Percentiles rank a stretch among this genome's conserved stretches.
Evolutionary conservation across 2,113 vertebrate genomes (phyloP).

Genomic region (Sinocyclocheilus anshuiensis): DNA sequence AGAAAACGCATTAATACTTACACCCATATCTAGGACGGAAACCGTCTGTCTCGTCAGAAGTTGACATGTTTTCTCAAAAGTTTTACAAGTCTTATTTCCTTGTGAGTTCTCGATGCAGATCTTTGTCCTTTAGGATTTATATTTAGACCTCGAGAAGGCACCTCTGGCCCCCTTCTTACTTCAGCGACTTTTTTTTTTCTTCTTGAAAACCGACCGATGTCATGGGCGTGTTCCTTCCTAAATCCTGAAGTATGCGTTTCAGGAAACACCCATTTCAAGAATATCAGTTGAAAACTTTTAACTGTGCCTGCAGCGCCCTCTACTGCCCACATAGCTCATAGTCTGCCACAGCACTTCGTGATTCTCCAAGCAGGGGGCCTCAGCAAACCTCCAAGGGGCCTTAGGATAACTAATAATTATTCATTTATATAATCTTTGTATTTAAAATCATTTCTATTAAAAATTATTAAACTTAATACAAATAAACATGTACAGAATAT

Average conservation of each 20-base stretch:
- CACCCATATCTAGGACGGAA: constrained; percentile 78
- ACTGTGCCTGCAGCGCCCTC: constrained; percentile 61
- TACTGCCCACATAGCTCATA: constrained; percentile 49
- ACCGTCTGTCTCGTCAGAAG: constrained; percentile 78
- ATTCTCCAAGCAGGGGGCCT: neutral
- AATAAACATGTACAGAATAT: neutral
- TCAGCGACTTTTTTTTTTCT: constrained; percentile 64
- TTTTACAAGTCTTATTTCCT: constrained; percentile 37
- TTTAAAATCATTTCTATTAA: no score
- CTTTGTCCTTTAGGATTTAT: neutral
- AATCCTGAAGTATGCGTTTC: constrained; percentile 73
- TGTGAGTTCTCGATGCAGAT: neutral
- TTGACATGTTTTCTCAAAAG: constrained; percentile 72
- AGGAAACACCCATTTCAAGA: constrained; percentile 70
- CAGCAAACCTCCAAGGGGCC: neutral
- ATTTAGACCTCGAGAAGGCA: constrained; percentile 56
- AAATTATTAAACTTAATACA: no score
- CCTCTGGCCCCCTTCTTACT: constrained; percentile 64
- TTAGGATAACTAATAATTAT: neutral
- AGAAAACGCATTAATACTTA: constrained; percentile 62
- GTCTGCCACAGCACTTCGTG: no score
- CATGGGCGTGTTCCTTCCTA: constrained; percentile 77
- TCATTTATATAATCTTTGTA: no score
- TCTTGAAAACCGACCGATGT: constrained; percentile 73
- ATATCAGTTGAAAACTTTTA: neutral